Base-by-base conservation (phyloP, 2,113 vertebrate genomes). In the Cromileptes altivelis region DNA sequence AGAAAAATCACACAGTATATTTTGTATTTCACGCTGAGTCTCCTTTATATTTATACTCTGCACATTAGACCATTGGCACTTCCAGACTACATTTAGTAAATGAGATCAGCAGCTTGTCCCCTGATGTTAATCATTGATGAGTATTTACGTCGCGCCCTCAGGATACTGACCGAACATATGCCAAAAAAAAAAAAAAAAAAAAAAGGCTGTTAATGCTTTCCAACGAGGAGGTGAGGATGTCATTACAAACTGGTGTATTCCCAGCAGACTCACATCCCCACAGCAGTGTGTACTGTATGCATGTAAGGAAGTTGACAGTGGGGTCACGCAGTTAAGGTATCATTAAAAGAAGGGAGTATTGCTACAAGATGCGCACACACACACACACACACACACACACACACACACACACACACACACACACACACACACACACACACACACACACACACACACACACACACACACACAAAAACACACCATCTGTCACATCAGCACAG, bases 401-500 rank as follows among this genome's bases (percentile, higher is more conserved):
- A 27, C 27, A 27, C 27, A 27, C 37, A 40, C 2, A 40, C 37
- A 40, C 37, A 40, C 2, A 40, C 37, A 40, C 37, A 40, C 37
- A 40, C 37, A 40, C 9, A 42, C 40, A 50, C 45, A 50, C 4
- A 50, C 15, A 50, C 49, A 50, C 67, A 83, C 74, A 63, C 63
- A 74, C 78, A 76, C 40, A 78, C 68, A 81, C 49, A 50, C 47
- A 50, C 15, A 50, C 15, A 50, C 49, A 50, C 67, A 83, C 74
- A 63, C 63, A 74, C 76, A 76, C 40, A 78, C 68, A 81, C 50
- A 75, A 45, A 84, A 67, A 56, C 78, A 63, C 85, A 78, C 94
- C 94, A 95, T 95, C 94, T 95, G 94, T 93, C 90, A 88, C 85
- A 93, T 88, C 91, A 92, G 93, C 90, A 93, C 84, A 65, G 86